Evolutionary conservation across 2,888 invertebrate genomes (phyloP).

Genomic region (Hydraecia micacea): DNA sequence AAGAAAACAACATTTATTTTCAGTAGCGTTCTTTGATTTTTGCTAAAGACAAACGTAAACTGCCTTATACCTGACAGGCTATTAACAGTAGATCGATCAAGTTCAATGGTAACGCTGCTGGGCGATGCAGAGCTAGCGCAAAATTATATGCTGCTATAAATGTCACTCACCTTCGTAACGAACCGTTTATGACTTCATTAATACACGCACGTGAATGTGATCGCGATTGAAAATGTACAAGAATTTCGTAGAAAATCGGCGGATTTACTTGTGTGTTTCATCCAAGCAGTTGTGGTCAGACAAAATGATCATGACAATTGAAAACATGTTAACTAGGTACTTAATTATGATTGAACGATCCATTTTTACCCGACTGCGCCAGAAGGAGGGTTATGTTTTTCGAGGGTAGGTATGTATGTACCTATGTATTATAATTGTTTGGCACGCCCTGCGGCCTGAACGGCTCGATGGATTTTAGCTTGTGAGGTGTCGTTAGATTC

Average conservation of each 20-base stretch:
- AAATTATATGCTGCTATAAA: constrained; percentile 56
- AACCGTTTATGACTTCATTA: constrained; percentile 41
- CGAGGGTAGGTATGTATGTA: too few species aligned
- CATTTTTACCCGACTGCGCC: too few species aligned
- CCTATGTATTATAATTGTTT: too few species aligned
- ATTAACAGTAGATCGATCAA: constrained; percentile 29
- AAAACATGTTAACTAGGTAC: background rate
- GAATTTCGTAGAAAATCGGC: constrained; percentile 19
- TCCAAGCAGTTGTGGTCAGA: background rate
- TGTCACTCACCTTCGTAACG: constrained; percentile 66
- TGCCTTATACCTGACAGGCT: background rate
- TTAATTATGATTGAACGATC: background rate
- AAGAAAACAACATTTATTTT: background rate
- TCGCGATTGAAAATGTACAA: constrained; percentile 22
- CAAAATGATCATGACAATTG: background rate
- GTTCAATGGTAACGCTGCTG: constrained; percentile 57
- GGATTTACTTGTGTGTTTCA: background rate
- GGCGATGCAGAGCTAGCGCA: constrained; percentile 52
- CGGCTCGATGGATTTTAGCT: too few species aligned
- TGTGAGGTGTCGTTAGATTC: too few species aligned
- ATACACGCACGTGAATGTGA: constrained; percentile 35
- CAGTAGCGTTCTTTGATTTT: background rate
- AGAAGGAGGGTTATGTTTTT: too few species aligned
- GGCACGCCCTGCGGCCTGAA: too few species aligned
- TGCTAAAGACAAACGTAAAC: background rate